Base-by-base conservation (phyloP, 2,797 vertebrate genomes). In the Rhinophrynus dorsalis region DNA sequence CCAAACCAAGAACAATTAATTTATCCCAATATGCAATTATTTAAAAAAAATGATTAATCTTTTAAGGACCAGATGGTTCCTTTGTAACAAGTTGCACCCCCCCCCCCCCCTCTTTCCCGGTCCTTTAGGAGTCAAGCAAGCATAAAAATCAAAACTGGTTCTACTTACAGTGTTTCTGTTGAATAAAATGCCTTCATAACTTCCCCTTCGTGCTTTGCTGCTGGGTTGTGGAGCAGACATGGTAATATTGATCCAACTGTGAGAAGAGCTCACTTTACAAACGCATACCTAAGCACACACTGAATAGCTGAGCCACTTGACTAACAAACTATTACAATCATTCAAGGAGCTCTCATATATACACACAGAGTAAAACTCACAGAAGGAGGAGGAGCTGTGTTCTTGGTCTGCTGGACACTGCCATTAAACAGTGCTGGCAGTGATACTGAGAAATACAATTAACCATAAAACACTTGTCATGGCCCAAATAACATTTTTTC, bases 111-210 rank as follows among this genome's bases (percentile, higher is more conserved):
- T n/a, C n/a, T n/a, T n/a, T n/a, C n/a, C n/a, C n/a, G n/a, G n/a
- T n/a, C n/a, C n/a, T n/a, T n/a, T n/a, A n/a, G n/a, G n/a, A n/a
- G n/a, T n/a, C n/a, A 44, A 7, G 17, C 20, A 44, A 44, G 2
- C 18, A 40, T 18, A 20, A 44, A n/a, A n/a, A n/a, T n/a, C 57
- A 23, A 47, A 48, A 55, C 23, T 17, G 45, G 2, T 47, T 67
- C 11, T 78, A 91, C 91, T 92, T 72, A 92, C 90, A 8, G 78
- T 82, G 57, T 73, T 81, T 21, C 85, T 80, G 23, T 85, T 78
- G 20, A 69, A 60, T 1, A 76, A 74, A n/a, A 81, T 71, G 1
- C 85, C 86, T 21, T 90, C 85, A 27, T 83, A 86, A 80, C 89
- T 89, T 79, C 88, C 85, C 74, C 88, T 85, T 48, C 85, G 84